A percentile compares a stretch with the other conserved stretches of the same genome.
Evolutionary conservation across 2,888 invertebrate genomes (phyloP).

Genomic region (Zhuqinia jingwanae): DNA sequence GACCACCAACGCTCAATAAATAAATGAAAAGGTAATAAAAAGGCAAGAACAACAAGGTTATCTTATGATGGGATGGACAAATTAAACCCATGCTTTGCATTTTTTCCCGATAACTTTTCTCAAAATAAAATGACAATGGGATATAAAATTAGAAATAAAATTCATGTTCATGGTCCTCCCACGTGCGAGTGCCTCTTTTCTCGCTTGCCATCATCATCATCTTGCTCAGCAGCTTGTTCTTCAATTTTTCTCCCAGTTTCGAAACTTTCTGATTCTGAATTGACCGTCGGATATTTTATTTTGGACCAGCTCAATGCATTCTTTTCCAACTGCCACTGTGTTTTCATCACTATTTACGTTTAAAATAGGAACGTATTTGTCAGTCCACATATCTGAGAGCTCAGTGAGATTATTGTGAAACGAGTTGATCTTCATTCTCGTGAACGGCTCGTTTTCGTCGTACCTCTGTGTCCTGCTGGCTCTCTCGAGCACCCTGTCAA

Average conservation of each 20-base stretch:
- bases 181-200: no score
- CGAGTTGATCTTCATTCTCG: not conserved
- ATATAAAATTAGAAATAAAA: no score
- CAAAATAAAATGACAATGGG: no score
- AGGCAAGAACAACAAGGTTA: not conserved
- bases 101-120: not conserved
- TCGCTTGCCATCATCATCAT: no score
- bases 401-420: not conserved
- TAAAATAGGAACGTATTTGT: not conserved
- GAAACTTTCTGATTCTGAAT: conserved; percentile 6
- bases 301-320: not conserved
- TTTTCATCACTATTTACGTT: not conserved
- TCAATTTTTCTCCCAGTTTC: not conserved
- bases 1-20: conserved; percentile 31
- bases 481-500: not conserved
- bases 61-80: not conserved
- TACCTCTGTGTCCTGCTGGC: not conserved
- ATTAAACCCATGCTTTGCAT: not conserved
- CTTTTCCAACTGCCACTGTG: not conserved
- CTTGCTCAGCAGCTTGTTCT: not conserved
- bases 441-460: conserved; percentile 44
- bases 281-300: not conserved
- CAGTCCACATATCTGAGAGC: not conserved
- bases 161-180: no score
- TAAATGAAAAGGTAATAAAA: not conserved